These are phyloP conservation scores for Cotesia vestalis DNA, from an alignment of 1,140 invertebrate genomes.

Conservation along the genomic window DNA sequence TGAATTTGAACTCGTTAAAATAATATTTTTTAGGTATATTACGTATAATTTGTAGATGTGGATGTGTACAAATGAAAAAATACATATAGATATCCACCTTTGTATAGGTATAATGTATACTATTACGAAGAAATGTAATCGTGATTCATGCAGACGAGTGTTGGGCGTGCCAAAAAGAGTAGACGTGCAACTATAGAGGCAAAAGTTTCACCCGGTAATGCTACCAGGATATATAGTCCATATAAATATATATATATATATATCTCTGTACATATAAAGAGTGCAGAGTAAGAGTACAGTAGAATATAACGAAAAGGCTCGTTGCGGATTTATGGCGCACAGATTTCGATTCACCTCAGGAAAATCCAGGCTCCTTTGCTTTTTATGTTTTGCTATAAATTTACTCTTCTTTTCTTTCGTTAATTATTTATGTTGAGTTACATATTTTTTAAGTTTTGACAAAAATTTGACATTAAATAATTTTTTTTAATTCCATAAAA, in stretches of 20 bases:
- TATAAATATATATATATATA: no score
- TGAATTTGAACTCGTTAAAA: constrained; percentile 15
- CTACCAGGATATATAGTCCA: no score
- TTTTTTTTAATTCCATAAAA: no score
- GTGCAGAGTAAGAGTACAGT: not conserved
- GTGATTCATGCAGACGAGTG: constrained; percentile 16
- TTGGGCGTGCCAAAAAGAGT: not conserved
- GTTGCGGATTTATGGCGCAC: constrained; percentile 21
- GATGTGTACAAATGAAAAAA: no score
- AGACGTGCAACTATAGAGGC: constrained; percentile 13
- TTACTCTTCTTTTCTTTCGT: no score
- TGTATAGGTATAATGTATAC: not conserved
- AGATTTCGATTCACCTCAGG: constrained; percentile 30
- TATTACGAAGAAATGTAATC: constrained; percentile 5
- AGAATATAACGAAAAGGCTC: not conserved
- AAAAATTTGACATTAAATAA: no score
- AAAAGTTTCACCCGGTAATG: constrained; percentile 13
- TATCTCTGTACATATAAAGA: not conserved
- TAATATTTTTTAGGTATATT: no score
- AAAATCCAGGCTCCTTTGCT: constrained; percentile 19
- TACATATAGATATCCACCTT: no score
- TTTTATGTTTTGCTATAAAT: constrained; percentile 3
- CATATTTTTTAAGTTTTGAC: not conserved
- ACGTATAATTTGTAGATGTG: no score
- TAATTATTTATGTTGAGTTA: not conserved